Evolutionary conservation across 2,113 vertebrate species (phyloP).

Genomic region (Barbus barbus): DNA sequence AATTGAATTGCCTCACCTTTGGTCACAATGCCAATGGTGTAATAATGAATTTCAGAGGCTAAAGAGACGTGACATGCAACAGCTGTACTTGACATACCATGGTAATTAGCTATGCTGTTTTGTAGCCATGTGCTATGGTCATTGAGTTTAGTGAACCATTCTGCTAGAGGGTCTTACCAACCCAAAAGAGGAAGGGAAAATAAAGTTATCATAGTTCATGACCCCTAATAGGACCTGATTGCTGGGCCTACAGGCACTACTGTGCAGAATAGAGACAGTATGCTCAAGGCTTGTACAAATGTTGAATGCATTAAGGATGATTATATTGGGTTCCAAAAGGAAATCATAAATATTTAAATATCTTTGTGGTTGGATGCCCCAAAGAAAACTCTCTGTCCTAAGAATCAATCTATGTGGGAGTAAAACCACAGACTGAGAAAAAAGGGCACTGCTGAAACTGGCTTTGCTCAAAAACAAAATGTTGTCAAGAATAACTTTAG

Average conservation of each 20-base stretch:
- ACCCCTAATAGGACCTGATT: not conserved
- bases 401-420: not conserved
- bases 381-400: constrained; percentile 14
- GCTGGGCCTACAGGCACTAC: not conserved
- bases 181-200: not conserved
- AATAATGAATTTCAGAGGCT: constrained; percentile 30
- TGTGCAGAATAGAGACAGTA: not conserved
- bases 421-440: constrained; percentile 4
- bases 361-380: not conserved
- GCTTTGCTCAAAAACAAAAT: not conserved
- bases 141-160: constrained; percentile 8
- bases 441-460: not conserved
- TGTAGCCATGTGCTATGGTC: not conserved
- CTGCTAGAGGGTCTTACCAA: not conserved
- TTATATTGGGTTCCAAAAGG: constrained; percentile 1
- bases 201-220: constrained; percentile 1
- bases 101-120: constrained; percentile 6
- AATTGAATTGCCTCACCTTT: constrained; percentile 11
- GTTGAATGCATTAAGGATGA: constrained; percentile 16
- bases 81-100: constrained; percentile 20
- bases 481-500: constrained; percentile 17
- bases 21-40: not conserved
- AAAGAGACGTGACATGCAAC: constrained; percentile 31
- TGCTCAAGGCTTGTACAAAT: not conserved
- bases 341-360: constrained; percentile 16